A percentile compares a stretch with the other conserved stretches of the same genome.
Conservation (phyloP, 2,888 invertebrate genomes). For the Parnassius orleans region DNA sequence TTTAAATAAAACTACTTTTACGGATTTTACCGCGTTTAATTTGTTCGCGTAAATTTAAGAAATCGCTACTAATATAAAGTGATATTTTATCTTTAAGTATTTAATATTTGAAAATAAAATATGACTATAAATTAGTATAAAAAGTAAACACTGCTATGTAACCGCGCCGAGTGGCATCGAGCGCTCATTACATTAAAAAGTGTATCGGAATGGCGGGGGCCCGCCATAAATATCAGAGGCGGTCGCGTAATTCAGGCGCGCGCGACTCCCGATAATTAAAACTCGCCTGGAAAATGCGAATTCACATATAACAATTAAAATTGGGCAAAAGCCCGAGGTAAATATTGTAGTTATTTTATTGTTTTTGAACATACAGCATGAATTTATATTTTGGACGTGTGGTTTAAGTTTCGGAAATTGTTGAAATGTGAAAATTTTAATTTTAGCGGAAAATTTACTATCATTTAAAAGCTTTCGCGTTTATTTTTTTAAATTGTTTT, state of each 20-base stretch:
- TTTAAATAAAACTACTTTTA: too few relatives aligned
- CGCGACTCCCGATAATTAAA: slow-evolving; percentile 80
- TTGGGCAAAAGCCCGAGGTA: slow-evolving; percentile 64
- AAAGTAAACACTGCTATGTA: slow-evolving; percentile 3
- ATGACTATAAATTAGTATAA: slow-evolving; percentile 1
- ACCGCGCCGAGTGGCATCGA: slow-evolving; percentile 44
- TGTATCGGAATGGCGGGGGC: slow-evolving; percentile 74
- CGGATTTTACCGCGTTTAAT: too few relatives aligned
- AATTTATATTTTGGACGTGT: slow-evolving; percentile 30
- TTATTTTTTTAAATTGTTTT: too few relatives aligned
- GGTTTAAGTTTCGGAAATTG: not conserved
- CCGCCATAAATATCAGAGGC: slow-evolving; percentile 78
- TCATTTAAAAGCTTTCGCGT: too few relatives aligned
- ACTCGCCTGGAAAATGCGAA: slow-evolving; percentile 76
- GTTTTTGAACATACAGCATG: slow-evolving; percentile 32
- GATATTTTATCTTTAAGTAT: too few relatives aligned
- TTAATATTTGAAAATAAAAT: not conserved
- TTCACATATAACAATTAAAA: slow-evolving; percentile 81
- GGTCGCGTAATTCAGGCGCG: slow-evolving; percentile 79
- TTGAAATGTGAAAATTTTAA: not conserved
- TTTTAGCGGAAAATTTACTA: too few relatives aligned
- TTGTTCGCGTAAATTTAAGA: too few relatives aligned
- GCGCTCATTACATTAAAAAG: slow-evolving; percentile 80
- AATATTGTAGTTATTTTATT: slow-evolving; percentile 45
- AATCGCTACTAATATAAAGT: too few relatives aligned